A percentile compares a stretch with the other conserved stretches of the same genome.
These are phyloP conservation scores for Probaryconus sp. DNA, from an alignment of 1,140 invertebrate genomes.

Conservation along the genomic window DNA sequence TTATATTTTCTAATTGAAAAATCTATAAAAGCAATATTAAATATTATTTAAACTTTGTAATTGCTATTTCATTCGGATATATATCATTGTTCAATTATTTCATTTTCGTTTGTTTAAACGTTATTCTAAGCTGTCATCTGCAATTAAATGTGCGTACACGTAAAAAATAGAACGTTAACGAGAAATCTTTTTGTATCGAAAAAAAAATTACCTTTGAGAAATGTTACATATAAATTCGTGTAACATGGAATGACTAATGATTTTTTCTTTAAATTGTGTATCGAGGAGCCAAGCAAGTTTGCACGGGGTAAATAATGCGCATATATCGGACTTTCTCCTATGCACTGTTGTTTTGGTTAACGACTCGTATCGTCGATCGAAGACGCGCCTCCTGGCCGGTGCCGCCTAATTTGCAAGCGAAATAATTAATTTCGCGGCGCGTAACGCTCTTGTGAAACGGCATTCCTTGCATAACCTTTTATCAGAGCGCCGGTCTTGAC, in stretches of 20 bases:
- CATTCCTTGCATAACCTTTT: conserved; percentile 69
- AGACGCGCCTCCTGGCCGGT: conserved; percentile 44
- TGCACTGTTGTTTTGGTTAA: conserved; percentile 32
- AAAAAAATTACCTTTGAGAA: no score
- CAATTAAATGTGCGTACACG: no score
- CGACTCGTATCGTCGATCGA: conserved; percentile 48
- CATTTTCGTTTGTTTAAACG: no score
- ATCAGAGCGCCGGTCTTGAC: conserved; percentile 64
- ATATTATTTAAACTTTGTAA: no score
- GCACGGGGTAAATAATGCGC: conserved; percentile 1
- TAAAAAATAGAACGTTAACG: no score
- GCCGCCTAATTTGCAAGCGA: conserved; percentile 63
- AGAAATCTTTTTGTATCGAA: no score
- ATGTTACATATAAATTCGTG: no score
- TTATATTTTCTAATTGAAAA: no score
- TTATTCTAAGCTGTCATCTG: no score
- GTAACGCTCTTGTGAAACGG: conserved; percentile 65
- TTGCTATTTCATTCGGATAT: no score
- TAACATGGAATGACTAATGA: background rate
- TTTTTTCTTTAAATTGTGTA: background rate
- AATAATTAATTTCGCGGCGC: conserved; percentile 66
- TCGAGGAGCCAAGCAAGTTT: background rate
- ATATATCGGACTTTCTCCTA: conserved; percentile 25
- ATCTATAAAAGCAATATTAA: no score
- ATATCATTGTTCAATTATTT: no score